A percentile compares a stretch with the other conserved stretches of the same genome.
Evolutionary conservation across 2,888 invertebrate species (phyloP).

Genomic region (Pseudanteris insignis): DNA sequence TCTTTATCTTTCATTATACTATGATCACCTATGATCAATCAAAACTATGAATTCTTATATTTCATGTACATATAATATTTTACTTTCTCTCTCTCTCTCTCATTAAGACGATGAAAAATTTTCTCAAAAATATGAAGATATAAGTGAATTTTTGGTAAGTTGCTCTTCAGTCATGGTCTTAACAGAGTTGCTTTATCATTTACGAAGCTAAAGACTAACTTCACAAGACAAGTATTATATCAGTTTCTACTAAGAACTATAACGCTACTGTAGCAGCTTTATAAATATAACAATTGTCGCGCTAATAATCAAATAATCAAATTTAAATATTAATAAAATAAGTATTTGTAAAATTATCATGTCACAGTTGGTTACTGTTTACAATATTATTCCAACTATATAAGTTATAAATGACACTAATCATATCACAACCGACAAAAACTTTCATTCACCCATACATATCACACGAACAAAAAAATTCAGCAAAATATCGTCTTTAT

Average conservation of each 20-base stretch:
- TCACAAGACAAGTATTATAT: slow-evolving; percentile 36
- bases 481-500: neutral
- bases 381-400: too few species aligned
- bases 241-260: slow-evolving; percentile 32
- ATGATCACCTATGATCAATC: too few species aligned
- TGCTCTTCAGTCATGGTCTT: slow-evolving; percentile 36
- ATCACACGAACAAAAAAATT: neutral
- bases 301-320: slow-evolving; percentile 37
- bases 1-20: slow-evolving; percentile 30
- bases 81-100: too few species aligned
- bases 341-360: slow-evolving; percentile 42
- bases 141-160: slow-evolving; percentile 45
- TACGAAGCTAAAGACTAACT: slow-evolving; percentile 43
- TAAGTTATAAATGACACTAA: too few species aligned
- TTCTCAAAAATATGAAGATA: too few species aligned
- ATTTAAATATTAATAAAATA: slow-evolving; percentile 1
- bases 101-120: too few species aligned
- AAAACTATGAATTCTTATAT: too few species aligned
- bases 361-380: too few species aligned
- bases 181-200: slow-evolving; percentile 44
- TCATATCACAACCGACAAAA: too few species aligned
- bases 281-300: slow-evolving; percentile 32
- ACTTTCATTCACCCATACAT: too few species aligned
- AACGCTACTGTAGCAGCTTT: slow-evolving; percentile 45
- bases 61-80: too few species aligned